Evolutionary conservation across 2,888 invertebrate genomes (phyloP).

Genomic region (Pemphredon lugubris): DNA sequence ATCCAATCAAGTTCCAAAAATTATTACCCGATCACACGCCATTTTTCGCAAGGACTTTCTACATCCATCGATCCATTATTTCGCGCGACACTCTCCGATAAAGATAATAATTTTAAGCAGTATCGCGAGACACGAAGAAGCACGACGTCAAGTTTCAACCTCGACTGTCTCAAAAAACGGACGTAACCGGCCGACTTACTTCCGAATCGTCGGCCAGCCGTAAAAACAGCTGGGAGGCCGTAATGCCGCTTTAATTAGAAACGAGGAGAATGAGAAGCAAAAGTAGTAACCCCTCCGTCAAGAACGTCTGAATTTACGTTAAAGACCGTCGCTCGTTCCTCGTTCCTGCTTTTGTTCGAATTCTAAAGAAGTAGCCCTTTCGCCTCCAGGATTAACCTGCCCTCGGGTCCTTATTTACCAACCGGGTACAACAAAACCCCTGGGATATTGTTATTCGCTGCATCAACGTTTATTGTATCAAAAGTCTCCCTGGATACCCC

Average conservation of each 20-base stretch:
- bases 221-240: conserved; percentile 29
- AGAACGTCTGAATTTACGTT: conserved; percentile 41
- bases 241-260: conserved; percentile 50
- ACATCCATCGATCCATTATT: conserved; percentile 1
- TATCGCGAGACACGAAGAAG: background rate
- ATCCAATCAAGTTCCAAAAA: no score
- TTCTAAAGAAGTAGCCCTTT: conserved; percentile 29
- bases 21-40: no score
- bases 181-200: conserved; percentile 16
- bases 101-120: no score
- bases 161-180: no score
- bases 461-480: background rate
- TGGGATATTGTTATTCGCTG: background rate
- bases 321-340: conserved; percentile 16
- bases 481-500: background rate
- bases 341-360: conserved; percentile 19
- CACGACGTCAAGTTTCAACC: background rate
- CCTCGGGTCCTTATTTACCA: background rate
- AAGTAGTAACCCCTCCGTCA: conserved; percentile 13
- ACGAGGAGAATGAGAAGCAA: conserved; percentile 34
- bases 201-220: conserved; percentile 19
- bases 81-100: no score
- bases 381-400: conserved; percentile 14
- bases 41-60: conserved; percentile 8
- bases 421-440: background rate